A percentile compares a stretch with the other conserved stretches of the same genome.
These are phyloP conservation scores for Tetrao urogallus DNA, from an alignment of 2,113 vertebrate species.

Conservation along the genomic window DNA sequence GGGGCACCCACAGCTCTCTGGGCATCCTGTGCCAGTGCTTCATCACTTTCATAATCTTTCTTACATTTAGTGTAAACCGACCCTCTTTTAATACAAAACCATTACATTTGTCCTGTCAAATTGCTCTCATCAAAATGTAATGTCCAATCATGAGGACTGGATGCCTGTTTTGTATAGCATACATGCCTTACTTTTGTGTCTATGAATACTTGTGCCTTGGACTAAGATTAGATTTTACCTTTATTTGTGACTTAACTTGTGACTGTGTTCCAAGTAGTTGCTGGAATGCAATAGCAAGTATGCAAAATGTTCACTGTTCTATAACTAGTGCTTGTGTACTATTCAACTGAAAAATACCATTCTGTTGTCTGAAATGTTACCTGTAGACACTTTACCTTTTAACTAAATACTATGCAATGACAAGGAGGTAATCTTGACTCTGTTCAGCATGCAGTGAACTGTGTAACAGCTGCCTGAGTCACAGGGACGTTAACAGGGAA, in stretches of 20 bases:
- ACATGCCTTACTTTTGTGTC: not conserved
- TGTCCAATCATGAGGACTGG: not conserved
- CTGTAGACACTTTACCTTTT: not conserved
- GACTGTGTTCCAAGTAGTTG: not conserved
- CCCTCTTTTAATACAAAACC: not conserved
- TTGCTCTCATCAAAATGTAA: not conserved
- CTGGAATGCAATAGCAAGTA: not conserved
- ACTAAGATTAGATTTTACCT: not conserved
- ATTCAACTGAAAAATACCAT: not conserved
- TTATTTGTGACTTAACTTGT: not conserved
- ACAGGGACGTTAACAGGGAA: not conserved
- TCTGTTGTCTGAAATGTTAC: not conserved
- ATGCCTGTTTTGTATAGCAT: not conserved
- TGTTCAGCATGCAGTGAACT: not conserved
- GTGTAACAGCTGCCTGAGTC: not conserved
- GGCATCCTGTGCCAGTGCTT: not conserved
- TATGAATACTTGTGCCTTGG: not conserved
- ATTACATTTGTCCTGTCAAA: not conserved
- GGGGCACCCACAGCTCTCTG: not conserved
- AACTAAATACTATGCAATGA: not conserved
- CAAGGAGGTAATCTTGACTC: not conserved
- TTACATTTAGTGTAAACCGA: not conserved
- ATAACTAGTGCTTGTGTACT: not conserved
- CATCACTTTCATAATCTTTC: not conserved
- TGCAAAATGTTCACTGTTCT: not conserved